Conservation (phyloP, 2,113 vertebrate genomes). For the Glaucomys volans region DNA sequence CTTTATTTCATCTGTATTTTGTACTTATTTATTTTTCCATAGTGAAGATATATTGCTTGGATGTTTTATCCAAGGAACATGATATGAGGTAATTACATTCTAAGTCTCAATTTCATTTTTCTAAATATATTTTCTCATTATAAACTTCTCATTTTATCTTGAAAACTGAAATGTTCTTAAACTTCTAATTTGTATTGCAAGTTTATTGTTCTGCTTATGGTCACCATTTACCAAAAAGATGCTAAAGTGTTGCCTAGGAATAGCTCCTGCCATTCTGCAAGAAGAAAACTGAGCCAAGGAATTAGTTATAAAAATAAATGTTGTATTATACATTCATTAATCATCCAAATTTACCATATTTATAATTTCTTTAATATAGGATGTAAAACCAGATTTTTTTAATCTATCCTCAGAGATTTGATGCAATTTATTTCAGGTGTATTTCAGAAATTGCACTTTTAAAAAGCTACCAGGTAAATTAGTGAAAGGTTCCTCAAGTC, state of each 20-base stretch:
- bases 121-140: slow-evolving; percentile 49
- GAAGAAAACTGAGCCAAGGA: not conserved
- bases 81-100: slow-evolving; percentile 28
- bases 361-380: not conserved
- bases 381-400: too few relatives aligned
- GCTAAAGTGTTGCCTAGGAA: not conserved
- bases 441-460: not conserved
- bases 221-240: not conserved
- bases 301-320: not conserved
- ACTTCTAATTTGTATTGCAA: slow-evolving; percentile 40
- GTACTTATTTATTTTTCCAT: not conserved
- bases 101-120: slow-evolving; percentile 47
- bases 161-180: slow-evolving; percentile 48
- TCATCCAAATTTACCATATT: not conserved
- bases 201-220: not conserved
- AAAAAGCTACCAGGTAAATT: not conserved
- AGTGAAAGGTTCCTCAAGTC: not conserved
- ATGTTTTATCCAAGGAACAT: not conserved
- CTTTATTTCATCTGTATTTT: not conserved
- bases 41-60: slow-evolving; percentile 24
- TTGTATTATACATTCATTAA: not conserved
- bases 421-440: not conserved
- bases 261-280: not conserved
- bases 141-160: slow-evolving; percentile 17
- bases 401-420: not conserved